Conservation (phyloP, 2,113 vertebrate genomes). For the Anarhynchus alexandrinus region DNA sequence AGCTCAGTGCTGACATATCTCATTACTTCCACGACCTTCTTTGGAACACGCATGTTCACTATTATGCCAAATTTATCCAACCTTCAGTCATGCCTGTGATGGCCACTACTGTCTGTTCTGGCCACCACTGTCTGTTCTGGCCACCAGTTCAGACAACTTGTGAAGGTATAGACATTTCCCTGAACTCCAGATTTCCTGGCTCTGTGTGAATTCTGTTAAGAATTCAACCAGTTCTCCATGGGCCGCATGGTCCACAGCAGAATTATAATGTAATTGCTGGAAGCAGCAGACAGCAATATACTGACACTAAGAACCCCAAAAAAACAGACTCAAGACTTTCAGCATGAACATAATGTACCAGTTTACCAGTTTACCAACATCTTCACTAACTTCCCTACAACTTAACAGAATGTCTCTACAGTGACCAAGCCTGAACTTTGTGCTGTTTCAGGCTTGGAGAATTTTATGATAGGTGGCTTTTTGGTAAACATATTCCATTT, state of each 20-base stretch:
- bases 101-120: not conserved
- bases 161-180: not conserved
- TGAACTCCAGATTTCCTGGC: not conserved
- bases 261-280: not conserved
- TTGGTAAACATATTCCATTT: not conserved
- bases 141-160: not conserved
- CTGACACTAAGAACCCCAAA: not conserved
- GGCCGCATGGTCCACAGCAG: rapidly evolving
- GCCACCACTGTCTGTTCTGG: not conserved
- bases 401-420: not conserved
- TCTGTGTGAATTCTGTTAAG: not conserved
- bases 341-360: not conserved
- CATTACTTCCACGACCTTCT: not conserved
- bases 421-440: not conserved
- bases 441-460: not conserved
- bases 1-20: not conserved
- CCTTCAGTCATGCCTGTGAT: not conserved
- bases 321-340: not conserved
- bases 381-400: not conserved
- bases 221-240: not conserved
- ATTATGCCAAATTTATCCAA: not conserved
- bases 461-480: not conserved
- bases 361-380: no score
- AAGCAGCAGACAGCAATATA: not conserved
- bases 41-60: not conserved